Percentiles rank a stretch among this genome's conserved stretches.
These are phyloP conservation scores for Dipodomys spectabilis DNA, from an alignment of 2,113 vertebrate species.

Conservation along the genomic window DNA sequence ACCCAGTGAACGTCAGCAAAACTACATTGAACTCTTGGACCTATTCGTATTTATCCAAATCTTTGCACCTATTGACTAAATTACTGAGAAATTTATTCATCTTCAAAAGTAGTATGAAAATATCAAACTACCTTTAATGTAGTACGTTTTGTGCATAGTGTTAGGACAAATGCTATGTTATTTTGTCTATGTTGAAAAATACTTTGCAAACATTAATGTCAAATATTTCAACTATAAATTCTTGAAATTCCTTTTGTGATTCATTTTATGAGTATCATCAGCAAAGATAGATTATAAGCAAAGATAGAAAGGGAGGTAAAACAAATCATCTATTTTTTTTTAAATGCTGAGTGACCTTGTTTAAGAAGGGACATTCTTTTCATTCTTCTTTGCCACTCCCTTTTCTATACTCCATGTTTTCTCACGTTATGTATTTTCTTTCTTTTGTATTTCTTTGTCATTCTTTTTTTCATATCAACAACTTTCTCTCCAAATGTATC, in stretches of 20 bases:
- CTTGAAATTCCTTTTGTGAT: background rate
- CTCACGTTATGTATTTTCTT: background rate
- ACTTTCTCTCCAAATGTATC: background rate
- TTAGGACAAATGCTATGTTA: background rate
- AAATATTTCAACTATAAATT: background rate
- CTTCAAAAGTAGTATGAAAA: background rate
- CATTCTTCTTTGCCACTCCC: background rate
- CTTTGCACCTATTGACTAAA: accelerated
- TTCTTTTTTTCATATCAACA: slow-evolving; percentile 7
- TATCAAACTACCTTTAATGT: background rate
- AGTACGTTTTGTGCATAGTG: background rate
- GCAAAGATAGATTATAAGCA: background rate
- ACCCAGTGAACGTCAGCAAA: background rate
- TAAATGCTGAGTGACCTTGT: background rate
- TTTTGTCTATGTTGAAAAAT: background rate
- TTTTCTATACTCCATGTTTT: background rate
- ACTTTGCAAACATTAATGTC: background rate
- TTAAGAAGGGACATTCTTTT: background rate
- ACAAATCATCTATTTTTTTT: background rate
- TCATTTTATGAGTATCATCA: background rate
- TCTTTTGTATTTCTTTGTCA: background rate
- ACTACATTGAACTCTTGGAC: accelerated
- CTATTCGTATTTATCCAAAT: background rate
- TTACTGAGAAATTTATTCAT: background rate
- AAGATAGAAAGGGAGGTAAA: background rate